Percentiles rank a stretch among this genome's conserved stretches.
Evolutionary conservation across 2,888 invertebrate species (phyloP).

Genomic region (Heteromyza rotundicornis): DNA sequence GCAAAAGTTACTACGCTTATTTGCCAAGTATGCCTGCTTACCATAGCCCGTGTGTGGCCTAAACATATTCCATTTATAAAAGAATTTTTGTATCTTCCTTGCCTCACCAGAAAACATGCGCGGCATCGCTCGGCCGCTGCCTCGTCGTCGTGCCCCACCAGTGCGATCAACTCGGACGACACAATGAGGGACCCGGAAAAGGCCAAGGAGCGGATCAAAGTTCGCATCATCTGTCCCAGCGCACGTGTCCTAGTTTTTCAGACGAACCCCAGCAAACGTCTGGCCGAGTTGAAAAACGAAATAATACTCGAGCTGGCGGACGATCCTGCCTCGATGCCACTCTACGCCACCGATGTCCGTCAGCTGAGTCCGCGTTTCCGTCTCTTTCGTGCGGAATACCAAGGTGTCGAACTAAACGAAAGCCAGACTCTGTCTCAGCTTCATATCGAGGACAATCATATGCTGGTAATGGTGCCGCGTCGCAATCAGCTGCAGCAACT

Average conservation of each 20-base stretch:
- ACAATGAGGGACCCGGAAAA: conserved; percentile 18
- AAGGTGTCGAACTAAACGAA: conserved; percentile 50
- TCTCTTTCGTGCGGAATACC: conserved; percentile 53
- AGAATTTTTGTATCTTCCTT: background rate
- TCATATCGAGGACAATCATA: conserved; percentile 52
- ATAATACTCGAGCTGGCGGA: conserved; percentile 56
- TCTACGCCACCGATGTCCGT: conserved; percentile 54
- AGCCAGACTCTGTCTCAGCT: conserved; percentile 45
- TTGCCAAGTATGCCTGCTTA: conserved; percentile 52
- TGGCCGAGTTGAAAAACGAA: conserved; percentile 56
- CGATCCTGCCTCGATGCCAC: conserved; percentile 54
- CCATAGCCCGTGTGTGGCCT: no score
- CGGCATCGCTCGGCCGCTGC: background rate
- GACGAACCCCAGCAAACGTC: conserved; percentile 47
- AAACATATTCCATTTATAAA: no score
- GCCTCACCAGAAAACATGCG: background rate
- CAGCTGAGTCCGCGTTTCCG: conserved; percentile 55
- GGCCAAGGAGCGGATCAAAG: conserved; percentile 44
- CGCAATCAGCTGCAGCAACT: conserved; percentile 51
- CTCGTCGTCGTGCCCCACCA: conserved; percentile 24
- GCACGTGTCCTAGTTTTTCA: conserved; percentile 53
- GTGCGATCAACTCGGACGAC: conserved; percentile 29
- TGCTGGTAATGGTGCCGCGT: conserved; percentile 51
- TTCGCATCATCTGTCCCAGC: conserved; percentile 57
- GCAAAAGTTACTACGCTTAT: conserved; percentile 57